A percentile compares a stretch with the other conserved stretches of the same genome.
phyloP scores from a whole-genome alignment of 1,140 invertebrate genomes.

The Paraescarpia echinospica region DNA sequence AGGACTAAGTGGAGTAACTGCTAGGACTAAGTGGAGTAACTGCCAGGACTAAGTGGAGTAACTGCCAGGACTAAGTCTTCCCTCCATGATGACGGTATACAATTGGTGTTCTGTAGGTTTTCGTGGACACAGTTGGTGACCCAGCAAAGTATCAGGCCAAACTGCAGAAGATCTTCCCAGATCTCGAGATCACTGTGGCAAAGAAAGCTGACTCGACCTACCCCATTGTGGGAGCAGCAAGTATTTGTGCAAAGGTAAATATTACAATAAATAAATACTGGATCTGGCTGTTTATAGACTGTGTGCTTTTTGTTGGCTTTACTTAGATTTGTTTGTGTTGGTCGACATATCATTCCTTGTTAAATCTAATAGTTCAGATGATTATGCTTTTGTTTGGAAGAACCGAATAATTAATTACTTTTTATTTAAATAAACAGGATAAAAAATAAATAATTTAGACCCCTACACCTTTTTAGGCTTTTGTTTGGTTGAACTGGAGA shows the following conservation, averaged over 20 bases:
- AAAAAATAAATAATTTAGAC: too few species aligned
- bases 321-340: neutral
- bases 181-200: slow-evolving; percentile 82
- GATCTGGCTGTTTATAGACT: slow-evolving; percentile 6
- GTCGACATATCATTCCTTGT: neutral
- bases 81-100: neutral
- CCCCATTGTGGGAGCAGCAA: slow-evolving; percentile 95
- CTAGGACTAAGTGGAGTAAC: too few species aligned
- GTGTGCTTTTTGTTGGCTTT: neutral
- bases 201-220: slow-evolving; percentile 97
- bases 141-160: slow-evolving; percentile 88
- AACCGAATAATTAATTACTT: neutral
- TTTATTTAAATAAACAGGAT: neutral
- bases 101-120: slow-evolving; percentile 60
- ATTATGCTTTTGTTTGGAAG: neutral
- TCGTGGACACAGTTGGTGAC: slow-evolving; percentile 95
- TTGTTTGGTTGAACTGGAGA: too few species aligned
- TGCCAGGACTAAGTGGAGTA: too few species aligned
- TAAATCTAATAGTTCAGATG: neutral
- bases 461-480: too few species aligned
- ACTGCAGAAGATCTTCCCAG: slow-evolving; percentile 81
- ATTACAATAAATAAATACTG: too few species aligned
- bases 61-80: too few species aligned
- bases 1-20: neutral
- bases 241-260: slow-evolving; percentile 92